phyloP scores from a whole-genome alignment of 2,797 vertebrate species.

The Acanthurus tractus region DNA sequence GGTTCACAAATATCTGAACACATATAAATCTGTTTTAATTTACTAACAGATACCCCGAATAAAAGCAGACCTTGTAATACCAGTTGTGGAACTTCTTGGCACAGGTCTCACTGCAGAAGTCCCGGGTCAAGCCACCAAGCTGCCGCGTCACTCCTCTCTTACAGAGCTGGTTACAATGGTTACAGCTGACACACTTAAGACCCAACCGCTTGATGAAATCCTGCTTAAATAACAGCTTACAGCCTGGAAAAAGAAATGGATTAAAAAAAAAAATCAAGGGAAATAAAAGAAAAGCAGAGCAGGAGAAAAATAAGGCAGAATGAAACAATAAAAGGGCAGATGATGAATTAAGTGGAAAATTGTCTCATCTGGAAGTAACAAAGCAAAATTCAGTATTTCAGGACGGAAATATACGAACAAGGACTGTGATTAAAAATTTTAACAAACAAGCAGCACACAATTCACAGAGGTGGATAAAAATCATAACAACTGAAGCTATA shows the following conservation, averaged over 20 bases:
- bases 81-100: constrained; percentile 97
- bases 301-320: background rate
- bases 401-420: no score
- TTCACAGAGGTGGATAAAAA: no score
- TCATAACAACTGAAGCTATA: no score
- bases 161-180: constrained; percentile 97
- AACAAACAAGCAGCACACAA: no score
- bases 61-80: constrained; percentile 94
- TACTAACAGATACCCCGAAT: background rate
- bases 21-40: background rate
- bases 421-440: no score
- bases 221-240: constrained; percentile 98
- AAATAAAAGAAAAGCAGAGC: background rate
- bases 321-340: background rate
- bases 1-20: background rate
- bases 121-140: constrained; percentile 92
- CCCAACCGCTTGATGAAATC: constrained; percentile 96
- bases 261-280: background rate
- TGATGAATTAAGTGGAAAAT: background rate
- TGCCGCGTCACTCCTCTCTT: constrained; percentile 94
- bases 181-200: constrained; percentile 97
- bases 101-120: constrained; percentile 96
- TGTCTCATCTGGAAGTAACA: background rate
- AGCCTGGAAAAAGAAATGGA: constrained; percentile 85
- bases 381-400: no score